These are phyloP conservation scores for Epiblema foenella DNA, from an alignment of 2,888 invertebrate genomes.

Conservation along the genomic window DNA sequence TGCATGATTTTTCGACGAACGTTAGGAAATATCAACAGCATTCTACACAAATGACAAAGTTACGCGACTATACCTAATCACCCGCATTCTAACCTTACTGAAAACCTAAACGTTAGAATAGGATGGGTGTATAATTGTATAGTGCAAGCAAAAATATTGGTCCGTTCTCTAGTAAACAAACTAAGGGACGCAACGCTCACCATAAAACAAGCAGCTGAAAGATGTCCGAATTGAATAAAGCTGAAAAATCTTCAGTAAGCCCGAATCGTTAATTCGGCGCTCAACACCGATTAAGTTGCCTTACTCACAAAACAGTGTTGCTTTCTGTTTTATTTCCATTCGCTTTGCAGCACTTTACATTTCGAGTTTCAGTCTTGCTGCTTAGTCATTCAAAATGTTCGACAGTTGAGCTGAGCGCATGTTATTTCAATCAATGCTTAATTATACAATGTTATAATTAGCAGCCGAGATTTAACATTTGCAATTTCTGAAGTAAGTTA, in stretches of 20 bases:
- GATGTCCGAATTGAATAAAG: constrained; percentile 58
- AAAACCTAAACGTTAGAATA: too few species aligned
- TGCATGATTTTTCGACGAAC: too few species aligned
- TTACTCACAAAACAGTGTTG: constrained; percentile 43
- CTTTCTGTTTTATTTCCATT: constrained; percentile 42
- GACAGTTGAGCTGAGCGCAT: constrained; percentile 39
- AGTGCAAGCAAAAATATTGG: neutral
- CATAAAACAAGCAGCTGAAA: constrained; percentile 31
- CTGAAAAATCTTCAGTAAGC: constrained; percentile 55
- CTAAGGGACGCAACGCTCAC: neutral
- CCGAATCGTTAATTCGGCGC: constrained; percentile 52
- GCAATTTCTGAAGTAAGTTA: constrained; percentile 20
- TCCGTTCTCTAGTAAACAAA: neutral
- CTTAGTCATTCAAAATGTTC: constrained; percentile 34
- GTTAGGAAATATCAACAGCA: too few species aligned
- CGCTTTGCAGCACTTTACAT: constrained; percentile 30
- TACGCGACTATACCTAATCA: too few species aligned
- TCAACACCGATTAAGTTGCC: constrained; percentile 53
- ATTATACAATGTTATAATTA: constrained; percentile 35
- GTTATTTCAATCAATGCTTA: constrained; percentile 36
- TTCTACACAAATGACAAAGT: too few species aligned
- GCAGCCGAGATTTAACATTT: constrained; percentile 26
- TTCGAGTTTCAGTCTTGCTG: constrained; percentile 30
- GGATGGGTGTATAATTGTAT: too few species aligned
- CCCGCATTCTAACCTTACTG: too few species aligned